Conservation (phyloP, 2,113 vertebrate species). For the Nanger granti region DNA sequence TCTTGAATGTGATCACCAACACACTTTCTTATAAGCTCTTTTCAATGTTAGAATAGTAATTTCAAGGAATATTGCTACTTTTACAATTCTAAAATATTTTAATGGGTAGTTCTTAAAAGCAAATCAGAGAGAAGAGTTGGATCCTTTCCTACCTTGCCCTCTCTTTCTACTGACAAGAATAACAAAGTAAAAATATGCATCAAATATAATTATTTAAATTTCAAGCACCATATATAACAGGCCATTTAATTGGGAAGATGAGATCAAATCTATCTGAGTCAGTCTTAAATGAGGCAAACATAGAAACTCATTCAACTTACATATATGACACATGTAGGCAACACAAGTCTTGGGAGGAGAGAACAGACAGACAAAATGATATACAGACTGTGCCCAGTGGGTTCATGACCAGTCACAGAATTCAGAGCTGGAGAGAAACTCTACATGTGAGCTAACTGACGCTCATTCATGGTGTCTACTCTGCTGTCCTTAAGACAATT, state of each 20-base stretch:
- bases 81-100: conserved; percentile 21
- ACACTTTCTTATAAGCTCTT: not conserved
- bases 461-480: not conserved
- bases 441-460: not conserved
- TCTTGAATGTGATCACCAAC: not conserved
- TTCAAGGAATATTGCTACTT: not conserved
- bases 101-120: not conserved
- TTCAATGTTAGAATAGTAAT: conserved; percentile 16
- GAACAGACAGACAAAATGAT: not conserved
- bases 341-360: not conserved
- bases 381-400: not conserved
- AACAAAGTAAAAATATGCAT: not conserved
- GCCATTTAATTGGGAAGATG: not conserved
- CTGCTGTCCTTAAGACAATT: not conserved
- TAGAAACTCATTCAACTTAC: not conserved
- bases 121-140: not conserved
- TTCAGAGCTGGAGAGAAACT: not conserved
- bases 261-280: not conserved
- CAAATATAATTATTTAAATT: conserved; percentile 7
- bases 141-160: not conserved
- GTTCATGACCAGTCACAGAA: not conserved
- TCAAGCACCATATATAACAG: not conserved
- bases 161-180: not conserved
- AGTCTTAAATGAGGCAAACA: not conserved
- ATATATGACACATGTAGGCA: rapidly evolving